Percentiles rank a stretch among this genome's conserved stretches.
Evolutionary conservation across 2,113 vertebrate genomes (phyloP).

Genomic region (Mastomys coucha): DNA sequence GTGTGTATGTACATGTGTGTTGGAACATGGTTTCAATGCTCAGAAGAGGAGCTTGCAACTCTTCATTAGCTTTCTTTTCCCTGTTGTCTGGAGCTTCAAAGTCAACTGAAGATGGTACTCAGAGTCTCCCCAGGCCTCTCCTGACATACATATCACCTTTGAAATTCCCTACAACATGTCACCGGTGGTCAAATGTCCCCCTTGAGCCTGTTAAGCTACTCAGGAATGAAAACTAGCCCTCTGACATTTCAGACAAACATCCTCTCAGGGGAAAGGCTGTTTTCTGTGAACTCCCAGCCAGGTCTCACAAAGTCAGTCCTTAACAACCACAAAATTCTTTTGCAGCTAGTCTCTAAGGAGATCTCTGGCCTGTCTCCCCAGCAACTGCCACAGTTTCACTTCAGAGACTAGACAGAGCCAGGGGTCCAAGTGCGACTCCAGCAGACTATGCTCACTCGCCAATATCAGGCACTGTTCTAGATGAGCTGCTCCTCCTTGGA

Average conservation of each 20-base stretch:
- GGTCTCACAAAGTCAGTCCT: neutral
- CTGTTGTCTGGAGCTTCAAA: neutral
- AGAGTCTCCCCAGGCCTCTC: neutral
- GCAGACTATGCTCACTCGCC: neutral
- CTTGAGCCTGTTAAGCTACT: neutral
- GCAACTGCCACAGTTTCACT: neutral
- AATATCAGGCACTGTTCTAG: neutral
- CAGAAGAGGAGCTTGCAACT: neutral
- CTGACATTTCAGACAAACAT: neutral
- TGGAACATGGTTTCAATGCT: neutral
- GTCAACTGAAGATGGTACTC: neutral
- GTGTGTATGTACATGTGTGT: neutral
- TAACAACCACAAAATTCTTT: neutral
- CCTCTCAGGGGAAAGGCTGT: neutral
- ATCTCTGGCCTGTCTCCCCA: neutral
- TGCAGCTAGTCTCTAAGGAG: neutral
- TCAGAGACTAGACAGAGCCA: neutral
- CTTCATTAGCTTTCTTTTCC: neutral
- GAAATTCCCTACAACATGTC: neutral
- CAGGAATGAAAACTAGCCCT: neutral
- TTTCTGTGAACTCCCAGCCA: neutral
- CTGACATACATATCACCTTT: neutral
- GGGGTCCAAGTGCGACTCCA: rapidly evolving
- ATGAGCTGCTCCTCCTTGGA: neutral
- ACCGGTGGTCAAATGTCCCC: neutral